A percentile compares a stretch with the other conserved stretches of the same genome.
Conservation (phyloP, 2,797 vertebrate genomes). For the Chanos chanos region DNA sequence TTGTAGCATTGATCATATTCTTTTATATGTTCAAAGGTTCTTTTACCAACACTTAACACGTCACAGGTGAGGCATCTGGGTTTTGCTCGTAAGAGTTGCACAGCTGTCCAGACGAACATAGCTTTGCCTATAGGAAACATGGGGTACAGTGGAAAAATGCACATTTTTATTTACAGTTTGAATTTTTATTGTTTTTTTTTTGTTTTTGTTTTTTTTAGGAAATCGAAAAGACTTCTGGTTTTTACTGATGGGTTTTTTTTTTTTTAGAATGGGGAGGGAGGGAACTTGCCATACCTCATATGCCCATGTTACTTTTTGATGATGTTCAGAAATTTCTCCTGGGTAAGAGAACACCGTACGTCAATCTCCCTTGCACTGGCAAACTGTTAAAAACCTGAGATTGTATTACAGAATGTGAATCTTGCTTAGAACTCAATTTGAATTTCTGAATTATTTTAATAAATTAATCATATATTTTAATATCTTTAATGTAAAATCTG, state of each 20-base stretch:
- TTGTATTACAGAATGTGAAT: slow-evolving; percentile 47
- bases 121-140: too few relatives aligned
- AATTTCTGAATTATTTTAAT: slow-evolving; percentile 47
- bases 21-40: slow-evolving; percentile 20
- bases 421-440: slow-evolving; percentile 38
- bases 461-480: slow-evolving; percentile 35
- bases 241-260: too few relatives aligned
- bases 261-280: too few relatives aligned
- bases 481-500: slow-evolving; percentile 30
- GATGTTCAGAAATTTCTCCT: too few relatives aligned
- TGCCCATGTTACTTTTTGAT: neutral
- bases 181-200: slow-evolving; percentile 21
- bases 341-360: too few relatives aligned
- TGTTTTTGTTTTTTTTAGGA: too few relatives aligned
- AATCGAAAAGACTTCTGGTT: too few relatives aligned
- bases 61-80: too few relatives aligned
- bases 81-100: too few relatives aligned
- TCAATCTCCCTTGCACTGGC: slow-evolving; percentile 8
- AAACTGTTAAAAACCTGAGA: slow-evolving; percentile 29
- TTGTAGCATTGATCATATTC: slow-evolving; percentile 33
- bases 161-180: slow-evolving; percentile 21
- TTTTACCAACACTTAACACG: slow-evolving; percentile 22
- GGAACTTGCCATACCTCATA: neutral
- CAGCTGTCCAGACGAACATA: too few relatives aligned
- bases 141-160: too few relatives aligned